Conservation (phyloP, 2,797 vertebrate genomes). For the Rhabdomys pumilio region DNA sequence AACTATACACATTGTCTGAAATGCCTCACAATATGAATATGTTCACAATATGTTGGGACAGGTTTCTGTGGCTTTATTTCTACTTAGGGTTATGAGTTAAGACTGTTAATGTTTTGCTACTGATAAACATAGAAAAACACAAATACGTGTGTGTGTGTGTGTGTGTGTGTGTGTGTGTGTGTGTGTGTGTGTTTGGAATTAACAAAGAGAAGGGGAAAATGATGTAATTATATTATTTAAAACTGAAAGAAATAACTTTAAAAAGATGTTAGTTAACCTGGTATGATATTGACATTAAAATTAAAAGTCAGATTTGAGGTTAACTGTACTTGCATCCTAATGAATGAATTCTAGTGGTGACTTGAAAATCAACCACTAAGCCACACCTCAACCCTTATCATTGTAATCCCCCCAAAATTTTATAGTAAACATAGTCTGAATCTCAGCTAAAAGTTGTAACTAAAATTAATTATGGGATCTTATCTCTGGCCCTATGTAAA, state of each 20-base stretch:
- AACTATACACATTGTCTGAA: not conserved
- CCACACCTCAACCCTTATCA: not conserved
- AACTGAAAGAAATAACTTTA: not conserved
- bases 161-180: too few species aligned
- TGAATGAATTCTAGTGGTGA: slow-evolving; percentile 32
- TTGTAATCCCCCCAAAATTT: not conserved
- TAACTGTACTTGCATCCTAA: slow-evolving; percentile 84
- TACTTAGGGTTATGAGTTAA: not conserved
- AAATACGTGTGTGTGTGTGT: not conserved
- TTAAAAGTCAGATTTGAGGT: slow-evolving; percentile 83
- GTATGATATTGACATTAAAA: slow-evolving; percentile 72
- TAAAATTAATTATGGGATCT: slow-evolving; percentile 71
- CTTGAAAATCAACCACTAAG: slow-evolving; percentile 34
- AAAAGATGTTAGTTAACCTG: slow-evolving; percentile 72
- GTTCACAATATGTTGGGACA: not conserved
- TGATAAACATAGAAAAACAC: not conserved
- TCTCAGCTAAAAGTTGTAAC: slow-evolving; percentile 82
- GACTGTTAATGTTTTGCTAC: not conserved
- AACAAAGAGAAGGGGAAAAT: not conserved
- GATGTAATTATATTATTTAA: not conserved
- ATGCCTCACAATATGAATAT: not conserved
- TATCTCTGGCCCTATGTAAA: slow-evolving; percentile 69
- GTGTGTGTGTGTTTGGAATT: not conserved
- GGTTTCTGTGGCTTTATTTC: not conserved
- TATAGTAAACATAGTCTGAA: slow-evolving; percentile 78